Percentiles rank a stretch among this genome's conserved stretches.
These are phyloP conservation scores for Aleadryas rufinucha DNA, from an alignment of 2,113 vertebrate species.

Conservation along the genomic window DNA sequence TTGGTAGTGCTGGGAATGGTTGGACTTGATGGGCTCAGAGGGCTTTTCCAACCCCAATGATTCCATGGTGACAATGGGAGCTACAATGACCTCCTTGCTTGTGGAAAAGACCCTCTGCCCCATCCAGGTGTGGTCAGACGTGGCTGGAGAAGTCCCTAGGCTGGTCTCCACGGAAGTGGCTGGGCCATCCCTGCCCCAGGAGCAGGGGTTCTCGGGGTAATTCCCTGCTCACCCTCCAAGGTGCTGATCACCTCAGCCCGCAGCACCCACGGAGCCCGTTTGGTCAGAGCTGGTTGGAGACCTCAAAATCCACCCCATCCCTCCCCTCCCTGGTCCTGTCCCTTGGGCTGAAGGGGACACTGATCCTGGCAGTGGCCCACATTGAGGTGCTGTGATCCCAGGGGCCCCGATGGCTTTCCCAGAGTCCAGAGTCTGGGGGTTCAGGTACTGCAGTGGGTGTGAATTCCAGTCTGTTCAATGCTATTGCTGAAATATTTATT, in stretches of 20 bases:
- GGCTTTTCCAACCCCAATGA: not conserved
- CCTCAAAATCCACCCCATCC: not conserved
- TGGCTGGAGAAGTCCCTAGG: not conserved
- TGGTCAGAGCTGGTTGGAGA: not conserved
- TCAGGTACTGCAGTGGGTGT: constrained; percentile 41
- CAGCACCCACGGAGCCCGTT: not conserved
- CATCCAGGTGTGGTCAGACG: not conserved
- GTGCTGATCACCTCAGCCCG: accelerated
- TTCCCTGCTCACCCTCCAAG: not conserved
- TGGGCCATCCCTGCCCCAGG: not conserved
- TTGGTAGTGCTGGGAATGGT: not conserved
- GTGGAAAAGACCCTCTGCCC: not conserved
- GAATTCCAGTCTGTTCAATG: constrained; percentile 40
- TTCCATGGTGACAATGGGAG: accelerated
- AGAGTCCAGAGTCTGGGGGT: not conserved
- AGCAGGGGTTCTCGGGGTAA: not conserved
- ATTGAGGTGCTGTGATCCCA: not conserved
- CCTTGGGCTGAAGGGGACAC: not conserved
- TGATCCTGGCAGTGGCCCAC: not conserved
- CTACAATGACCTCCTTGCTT: not conserved
- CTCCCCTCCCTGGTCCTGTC: not conserved
- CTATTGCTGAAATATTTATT: constrained; percentile 70
- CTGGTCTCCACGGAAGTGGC: not conserved
- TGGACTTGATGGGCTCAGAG: not conserved
- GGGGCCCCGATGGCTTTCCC: not conserved